Percentiles rank a stretch among this genome's conserved stretches.
Evolutionary conservation across 2,797 vertebrate genomes (phyloP).

Genomic region (Paguma larvata): DNA sequence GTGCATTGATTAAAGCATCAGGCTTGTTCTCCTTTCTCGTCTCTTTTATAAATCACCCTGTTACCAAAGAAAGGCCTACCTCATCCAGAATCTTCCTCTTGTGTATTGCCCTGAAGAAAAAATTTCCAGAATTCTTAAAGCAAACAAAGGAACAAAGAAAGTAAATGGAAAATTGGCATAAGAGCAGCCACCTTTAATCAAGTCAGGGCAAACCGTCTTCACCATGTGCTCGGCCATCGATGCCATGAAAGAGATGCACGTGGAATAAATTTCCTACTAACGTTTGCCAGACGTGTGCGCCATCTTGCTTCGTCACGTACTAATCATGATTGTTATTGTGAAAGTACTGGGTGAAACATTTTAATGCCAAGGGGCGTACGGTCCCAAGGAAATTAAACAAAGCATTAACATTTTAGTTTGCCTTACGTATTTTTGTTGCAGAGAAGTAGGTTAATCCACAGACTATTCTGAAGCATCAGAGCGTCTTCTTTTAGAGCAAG

Average conservation of each 20-base stretch:
- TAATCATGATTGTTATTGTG: not conserved
- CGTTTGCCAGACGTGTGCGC: not conserved
- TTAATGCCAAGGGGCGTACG: not conserved
- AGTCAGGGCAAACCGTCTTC: not conserved
- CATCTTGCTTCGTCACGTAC: not conserved
- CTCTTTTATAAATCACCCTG: not conserved
- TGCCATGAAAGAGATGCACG: not conserved
- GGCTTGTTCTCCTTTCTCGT: not conserved
- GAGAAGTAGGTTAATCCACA: slow-evolving; percentile 22
- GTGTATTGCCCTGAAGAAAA: not conserved
- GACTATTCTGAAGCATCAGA: slow-evolving; percentile 43
- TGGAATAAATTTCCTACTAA: not conserved
- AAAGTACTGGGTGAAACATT: not conserved
- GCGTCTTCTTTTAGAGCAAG: not conserved
- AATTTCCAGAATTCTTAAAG: not conserved
- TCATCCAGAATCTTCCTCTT: not conserved
- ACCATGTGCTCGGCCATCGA: rapidly evolving
- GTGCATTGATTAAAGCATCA: not conserved
- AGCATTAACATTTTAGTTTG: not conserved
- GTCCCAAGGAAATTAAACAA: not conserved
- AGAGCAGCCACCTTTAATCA: not conserved
- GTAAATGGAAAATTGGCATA: not conserved
- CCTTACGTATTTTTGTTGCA: not conserved
- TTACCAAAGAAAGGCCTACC: not conserved
- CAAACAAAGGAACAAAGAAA: not conserved